Conservation (phyloP, 2,888 invertebrate genomes). For the Drosophila phalerata region DNA sequence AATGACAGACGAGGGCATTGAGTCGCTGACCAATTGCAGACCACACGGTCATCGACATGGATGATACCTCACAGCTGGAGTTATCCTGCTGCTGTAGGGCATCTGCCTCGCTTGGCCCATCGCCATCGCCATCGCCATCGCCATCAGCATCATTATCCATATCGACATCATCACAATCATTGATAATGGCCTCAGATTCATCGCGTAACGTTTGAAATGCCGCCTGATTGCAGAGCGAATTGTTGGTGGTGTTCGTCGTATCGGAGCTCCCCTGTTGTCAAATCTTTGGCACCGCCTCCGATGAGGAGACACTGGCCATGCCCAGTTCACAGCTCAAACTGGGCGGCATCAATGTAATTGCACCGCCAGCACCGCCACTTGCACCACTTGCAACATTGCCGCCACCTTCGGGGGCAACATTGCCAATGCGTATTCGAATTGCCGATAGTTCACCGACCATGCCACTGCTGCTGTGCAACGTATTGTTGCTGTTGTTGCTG, state of each 20-base stretch:
- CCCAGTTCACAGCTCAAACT: constrained; percentile 82
- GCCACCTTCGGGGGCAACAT: constrained; percentile 60
- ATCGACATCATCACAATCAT: constrained; percentile 44
- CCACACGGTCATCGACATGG: constrained; percentile 85
- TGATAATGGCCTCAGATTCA: constrained; percentile 22
- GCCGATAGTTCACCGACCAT: constrained; percentile 67
- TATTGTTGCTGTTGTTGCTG: constrained; percentile 84
- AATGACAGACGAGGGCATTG: constrained; percentile 85
- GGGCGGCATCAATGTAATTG: constrained; percentile 59
- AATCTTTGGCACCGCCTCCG: constrained; percentile 83
- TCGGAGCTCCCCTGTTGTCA: constrained; percentile 85
- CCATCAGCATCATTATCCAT: constrained; percentile 8
- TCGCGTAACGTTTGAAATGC: constrained; percentile 60
- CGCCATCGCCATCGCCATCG: constrained; percentile 42
- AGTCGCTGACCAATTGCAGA: constrained; percentile 84
- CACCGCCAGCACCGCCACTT: constrained; percentile 37
- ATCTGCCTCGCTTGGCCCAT: constrained; percentile 46
- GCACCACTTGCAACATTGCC: background rate
- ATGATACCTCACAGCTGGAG: constrained; percentile 84
- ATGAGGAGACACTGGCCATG: constrained; percentile 79
- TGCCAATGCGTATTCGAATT: constrained; percentile 80
- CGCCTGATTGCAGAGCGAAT: constrained; percentile 82
- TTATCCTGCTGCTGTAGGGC: constrained; percentile 67
- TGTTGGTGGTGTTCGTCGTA: constrained; percentile 74
- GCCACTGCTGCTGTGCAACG: constrained; percentile 84